Evolutionary conservation across 1,140 invertebrate species (phyloP), one percentile per base, ranked within the genome.

Genomic region (Pararge aegeria): DNA sequence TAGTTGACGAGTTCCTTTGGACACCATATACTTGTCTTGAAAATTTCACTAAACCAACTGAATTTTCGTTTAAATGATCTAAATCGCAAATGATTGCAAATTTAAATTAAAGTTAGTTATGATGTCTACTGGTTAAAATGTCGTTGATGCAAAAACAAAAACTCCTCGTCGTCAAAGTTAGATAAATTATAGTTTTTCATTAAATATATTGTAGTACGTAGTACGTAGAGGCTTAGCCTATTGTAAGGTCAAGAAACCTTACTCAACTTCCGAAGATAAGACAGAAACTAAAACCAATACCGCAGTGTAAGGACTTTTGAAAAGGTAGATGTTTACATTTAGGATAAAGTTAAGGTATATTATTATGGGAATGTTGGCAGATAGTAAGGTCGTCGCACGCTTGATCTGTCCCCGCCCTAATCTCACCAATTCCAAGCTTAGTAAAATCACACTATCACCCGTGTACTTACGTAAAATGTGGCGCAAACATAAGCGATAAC

Each of bases 371-470:
- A 46, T 21, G 44, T 46, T 46, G 21, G 44, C 44, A 46, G 44
- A 46, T 53, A 37, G 30, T 53, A 40, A 55, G 51, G 51, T 55
- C 38, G 24, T 40, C 34, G 54, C 12, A 20, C 50, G 50, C 29
- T 57, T 53, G 50, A 55, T 60, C 56, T 57, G 60, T 59, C 38
- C 53, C 38, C 57, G 34, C 29, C 37, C 44, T 76, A 75, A 77
- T 76, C 66, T 70, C 56, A 64, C 66, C 67, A 57, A 68, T 75
- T 69, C 69, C 30, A 46, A 54, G 69, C 65, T 71, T 67, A 65
- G 61, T 62, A 61, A 73, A 70, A 70, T 72, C 72, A 76, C 69
- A 78, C 75, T 80, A 75, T 77, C 70, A 52, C 44, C 57, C 58
- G 61, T 76, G 69, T 77, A 68, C 64, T 66, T 54, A 64, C 64